Conservation (phyloP, 2,113 vertebrate genomes). For the Heliornis fulica region DNA sequence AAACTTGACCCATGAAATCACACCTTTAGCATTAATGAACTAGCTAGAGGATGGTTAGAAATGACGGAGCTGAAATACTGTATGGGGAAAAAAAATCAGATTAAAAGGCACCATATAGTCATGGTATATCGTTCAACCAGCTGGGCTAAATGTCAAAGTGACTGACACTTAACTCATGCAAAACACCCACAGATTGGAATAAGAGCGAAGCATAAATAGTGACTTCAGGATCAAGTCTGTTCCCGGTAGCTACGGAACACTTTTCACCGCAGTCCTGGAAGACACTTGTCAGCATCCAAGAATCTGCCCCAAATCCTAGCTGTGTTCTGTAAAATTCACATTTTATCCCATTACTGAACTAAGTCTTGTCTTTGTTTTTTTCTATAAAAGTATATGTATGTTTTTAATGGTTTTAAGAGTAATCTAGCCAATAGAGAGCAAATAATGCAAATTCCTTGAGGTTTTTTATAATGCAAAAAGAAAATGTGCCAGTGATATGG, state of each 20-base stretch:
- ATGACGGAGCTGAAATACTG: neutral
- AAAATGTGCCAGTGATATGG: neutral
- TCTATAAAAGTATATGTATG: neutral
- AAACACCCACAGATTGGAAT: slow-evolving; percentile 56
- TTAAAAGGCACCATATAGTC: neutral
- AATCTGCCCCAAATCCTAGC: slow-evolving; percentile 2
- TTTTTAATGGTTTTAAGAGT: neutral
- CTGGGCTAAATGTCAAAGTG: slow-evolving; percentile 68
- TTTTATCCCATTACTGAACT: neutral
- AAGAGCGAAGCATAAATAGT: slow-evolving; percentile 32
- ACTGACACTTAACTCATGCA: slow-evolving; percentile 64
- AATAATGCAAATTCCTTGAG: neutral
- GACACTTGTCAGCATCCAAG: neutral
- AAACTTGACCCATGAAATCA: neutral
- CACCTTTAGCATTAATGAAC: neutral
- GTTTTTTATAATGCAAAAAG: neutral
- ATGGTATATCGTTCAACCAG: slow-evolving; percentile 31
- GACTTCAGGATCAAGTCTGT: slow-evolving; percentile 61
- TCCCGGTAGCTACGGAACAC: neutral
- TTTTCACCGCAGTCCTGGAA: neutral
- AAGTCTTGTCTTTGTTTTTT: neutral
- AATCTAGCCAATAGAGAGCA: neutral
- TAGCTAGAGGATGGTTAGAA: neutral
- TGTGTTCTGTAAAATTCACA: neutral
- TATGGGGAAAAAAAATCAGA: neutral